Evolutionary conservation across 1,140 invertebrate genomes (phyloP).

Genomic region (Drosophila subpulchrella): DNA sequence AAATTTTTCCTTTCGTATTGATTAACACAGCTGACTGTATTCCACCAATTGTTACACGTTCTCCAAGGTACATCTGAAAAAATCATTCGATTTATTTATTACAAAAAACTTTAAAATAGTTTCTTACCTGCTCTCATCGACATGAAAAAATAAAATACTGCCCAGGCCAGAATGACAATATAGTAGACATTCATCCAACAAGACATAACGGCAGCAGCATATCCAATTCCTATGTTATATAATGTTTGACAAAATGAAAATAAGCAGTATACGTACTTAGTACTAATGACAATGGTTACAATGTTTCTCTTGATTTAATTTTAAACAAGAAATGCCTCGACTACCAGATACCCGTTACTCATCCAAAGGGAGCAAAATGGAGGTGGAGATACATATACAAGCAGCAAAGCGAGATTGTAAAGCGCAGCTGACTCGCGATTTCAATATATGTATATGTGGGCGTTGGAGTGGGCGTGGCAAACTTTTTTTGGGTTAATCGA

Average conservation of each 20-base stretch:
- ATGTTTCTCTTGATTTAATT: too few relatives aligned
- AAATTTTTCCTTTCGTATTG: conserved; percentile 91
- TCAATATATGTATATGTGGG: too few relatives aligned
- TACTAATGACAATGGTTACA: too few relatives aligned
- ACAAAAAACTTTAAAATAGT: not conserved
- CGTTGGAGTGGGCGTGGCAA: too few relatives aligned
- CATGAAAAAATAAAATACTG: conserved; percentile 98
- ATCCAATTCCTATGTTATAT: conserved; percentile 91
- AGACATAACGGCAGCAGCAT: conserved; percentile 98
- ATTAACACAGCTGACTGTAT: conserved; percentile 92
- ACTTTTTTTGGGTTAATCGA: too few relatives aligned
- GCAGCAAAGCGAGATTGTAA: too few relatives aligned
- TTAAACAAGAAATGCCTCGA: too few relatives aligned
- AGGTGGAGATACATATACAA: too few relatives aligned
- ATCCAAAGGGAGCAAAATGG: too few relatives aligned
- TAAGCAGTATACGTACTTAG: too few relatives aligned
- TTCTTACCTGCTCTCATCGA: conserved; percentile 91
- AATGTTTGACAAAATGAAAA: not conserved
- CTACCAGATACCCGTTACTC: too few relatives aligned
- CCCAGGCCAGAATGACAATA: conserved; percentile 99
- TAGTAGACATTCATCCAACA: conserved; percentile 99
- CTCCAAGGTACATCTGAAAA: conserved; percentile 96
- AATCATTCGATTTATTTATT: not conserved
- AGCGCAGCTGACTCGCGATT: too few relatives aligned
- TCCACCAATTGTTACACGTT: conserved; percentile 97